phyloP scores from a whole-genome alignment of 2,113 vertebrate species.

The Xyrauchen texanus region DNA sequence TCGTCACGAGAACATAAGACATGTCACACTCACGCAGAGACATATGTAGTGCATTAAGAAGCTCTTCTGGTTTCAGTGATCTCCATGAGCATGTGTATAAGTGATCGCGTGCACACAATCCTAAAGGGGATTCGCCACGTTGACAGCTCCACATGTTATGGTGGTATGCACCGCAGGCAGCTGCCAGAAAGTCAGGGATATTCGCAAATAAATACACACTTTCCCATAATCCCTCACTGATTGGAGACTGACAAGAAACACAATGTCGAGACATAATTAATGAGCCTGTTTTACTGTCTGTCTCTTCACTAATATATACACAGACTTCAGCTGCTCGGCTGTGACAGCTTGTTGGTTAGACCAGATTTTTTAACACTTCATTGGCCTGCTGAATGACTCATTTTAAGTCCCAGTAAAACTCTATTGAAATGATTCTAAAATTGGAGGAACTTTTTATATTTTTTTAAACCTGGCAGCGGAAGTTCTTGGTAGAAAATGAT shows the following conservation, averaged over 20 bases:
- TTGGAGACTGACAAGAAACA: slow-evolving; percentile 36
- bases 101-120: slow-evolving; percentile 20
- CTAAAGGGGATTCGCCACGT: slow-evolving; percentile 34
- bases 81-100: slow-evolving; percentile 28
- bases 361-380: slow-evolving; percentile 22
- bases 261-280: slow-evolving; percentile 37
- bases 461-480: no score
- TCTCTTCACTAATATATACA: slow-evolving; percentile 21
- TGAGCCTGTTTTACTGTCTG: slow-evolving; percentile 24
- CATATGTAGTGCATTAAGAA: slow-evolving; percentile 22
- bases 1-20: slow-evolving; percentile 25
- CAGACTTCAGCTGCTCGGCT: neutral
- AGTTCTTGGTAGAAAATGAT: no score
- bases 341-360: slow-evolving; percentile 26
- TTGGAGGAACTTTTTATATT: no score
- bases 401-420: no score
- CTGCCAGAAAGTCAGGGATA: slow-evolving; percentile 4
- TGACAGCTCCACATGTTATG: slow-evolving; percentile 35
- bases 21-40: slow-evolving; percentile 25
- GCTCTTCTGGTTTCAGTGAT: slow-evolving; percentile 2
- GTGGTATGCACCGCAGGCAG: slow-evolving; percentile 8
- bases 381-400: neutral
- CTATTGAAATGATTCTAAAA: no score
- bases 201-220: slow-evolving; percentile 24
- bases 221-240: slow-evolving; percentile 34